Evolutionary conservation across 2,113 vertebrate genomes (phyloP), one percentile per base, ranked within the genome.

Genomic region (Ovis aries): DNA sequence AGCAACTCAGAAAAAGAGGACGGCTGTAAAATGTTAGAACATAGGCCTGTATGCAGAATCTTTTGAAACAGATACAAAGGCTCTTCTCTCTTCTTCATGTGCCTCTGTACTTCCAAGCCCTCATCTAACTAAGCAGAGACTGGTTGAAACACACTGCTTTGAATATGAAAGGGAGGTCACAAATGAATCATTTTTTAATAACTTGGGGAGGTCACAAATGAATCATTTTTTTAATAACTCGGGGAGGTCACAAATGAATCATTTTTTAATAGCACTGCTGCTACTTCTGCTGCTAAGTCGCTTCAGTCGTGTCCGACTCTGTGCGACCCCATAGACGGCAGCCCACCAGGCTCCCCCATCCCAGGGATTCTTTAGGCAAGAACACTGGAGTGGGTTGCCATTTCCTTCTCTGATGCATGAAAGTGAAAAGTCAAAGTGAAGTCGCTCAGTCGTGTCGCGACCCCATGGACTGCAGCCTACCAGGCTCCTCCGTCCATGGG

Each of bases 31-130:
- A 85, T 77, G 19, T 85, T 84, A 95, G 78, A 91, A 62, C 19
- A 36, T n/a, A 8, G 43, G 45, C n/a, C 29, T 33, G 5, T 7
- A 74, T 29, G 50, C 86, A 31, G 40, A 84, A 45, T n/a, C 27
- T 80, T 90, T 90, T 62, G 27, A 57, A 74, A 78, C 48, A 64
- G 29, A 71, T 10, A 31, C 1, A 29, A 8, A 57, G n/a, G 10
- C 0, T 9, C 36, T 84, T 19, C 48, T 33, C 33, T 82, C 17
- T 53, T 82, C 19, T 53, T 31, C 6, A 7, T 0, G 0, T 64
- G n/a, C 7, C 17, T 25, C 48, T 78, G 4, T 25, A 45, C 21
- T 62, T 82, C n/a, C 23, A 43, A 40, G 71, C 19, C n/a, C 27
- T 95, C 48, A 40, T 17, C 82, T 86, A 43, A 60, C 31, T 23